phyloP scores from a whole-genome alignment of 2,113 vertebrate genomes.

The Protobothrops mucrosquamatus region DNA sequence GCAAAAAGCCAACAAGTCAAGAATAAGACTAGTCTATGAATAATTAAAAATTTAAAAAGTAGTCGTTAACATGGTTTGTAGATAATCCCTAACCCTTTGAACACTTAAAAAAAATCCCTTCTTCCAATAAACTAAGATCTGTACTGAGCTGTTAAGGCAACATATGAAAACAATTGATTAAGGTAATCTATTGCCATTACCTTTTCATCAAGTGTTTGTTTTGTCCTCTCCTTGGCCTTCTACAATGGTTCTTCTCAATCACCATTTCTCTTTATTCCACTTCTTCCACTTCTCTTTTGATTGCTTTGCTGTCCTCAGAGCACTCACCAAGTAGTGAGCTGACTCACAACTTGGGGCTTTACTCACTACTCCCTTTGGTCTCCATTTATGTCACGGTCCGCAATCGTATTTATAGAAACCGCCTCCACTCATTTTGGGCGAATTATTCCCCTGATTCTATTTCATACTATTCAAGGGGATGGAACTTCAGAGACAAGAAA shows the following conservation, averaged over 20 bases:
- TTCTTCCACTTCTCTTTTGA: neutral
- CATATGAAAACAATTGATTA: neutral
- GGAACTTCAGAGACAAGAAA: neutral
- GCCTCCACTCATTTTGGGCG: neutral
- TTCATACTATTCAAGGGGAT: neutral
- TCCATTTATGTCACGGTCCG: neutral
- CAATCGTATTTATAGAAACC: neutral
- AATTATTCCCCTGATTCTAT: neutral
- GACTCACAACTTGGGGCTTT: neutral
- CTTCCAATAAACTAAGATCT: neutral
- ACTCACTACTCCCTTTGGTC: neutral
- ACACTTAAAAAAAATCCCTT: neutral
- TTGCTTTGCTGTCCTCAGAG: neutral
- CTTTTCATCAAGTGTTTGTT: neutral
- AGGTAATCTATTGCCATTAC: neutral
- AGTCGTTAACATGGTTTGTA: neutral
- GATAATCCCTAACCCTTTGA: neutral
- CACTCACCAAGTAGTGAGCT: neutral
- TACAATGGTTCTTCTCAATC: neutral
- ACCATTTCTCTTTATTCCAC: neutral
- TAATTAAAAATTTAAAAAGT: neutral
- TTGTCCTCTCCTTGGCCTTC: neutral
- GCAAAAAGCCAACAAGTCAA: slow-evolving; percentile 33
- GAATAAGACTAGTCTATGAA: neutral
- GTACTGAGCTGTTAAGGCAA: neutral